Evolutionary conservation across 2,888 invertebrate genomes (phyloP).

Genomic region (Harpagoxenus sublaevis): DNA sequence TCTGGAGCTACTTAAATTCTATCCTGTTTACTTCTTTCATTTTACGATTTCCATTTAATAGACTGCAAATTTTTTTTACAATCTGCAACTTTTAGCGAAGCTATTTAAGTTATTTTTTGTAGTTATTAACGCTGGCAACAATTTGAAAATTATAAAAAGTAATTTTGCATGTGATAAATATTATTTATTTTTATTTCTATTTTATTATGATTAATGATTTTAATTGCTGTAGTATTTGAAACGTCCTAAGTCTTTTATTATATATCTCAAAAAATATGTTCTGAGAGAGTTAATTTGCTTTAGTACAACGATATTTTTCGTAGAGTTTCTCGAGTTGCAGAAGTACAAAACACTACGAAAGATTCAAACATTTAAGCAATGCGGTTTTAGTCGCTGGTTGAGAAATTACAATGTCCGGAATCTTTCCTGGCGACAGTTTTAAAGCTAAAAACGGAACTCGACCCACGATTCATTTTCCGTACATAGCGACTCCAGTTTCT

Average conservation of each 20-base stretch:
- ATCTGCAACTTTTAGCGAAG: neutral
- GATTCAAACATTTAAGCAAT: neutral
- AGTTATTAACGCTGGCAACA: neutral
- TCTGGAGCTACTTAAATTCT: conserved; percentile 1
- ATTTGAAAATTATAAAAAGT: neutral
- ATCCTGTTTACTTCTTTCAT: conserved; percentile 2
- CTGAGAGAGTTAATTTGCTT: neutral
- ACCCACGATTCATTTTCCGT: neutral
- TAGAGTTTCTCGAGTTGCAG: neutral
- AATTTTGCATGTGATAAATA: neutral
- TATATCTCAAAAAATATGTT: neutral
- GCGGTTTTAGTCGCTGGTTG: conserved; percentile 7
- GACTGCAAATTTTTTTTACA: neutral
- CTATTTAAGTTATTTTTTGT: neutral
- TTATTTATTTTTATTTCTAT: neutral
- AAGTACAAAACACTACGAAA: neutral
- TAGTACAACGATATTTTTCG: neutral
- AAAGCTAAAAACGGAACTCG: neutral
- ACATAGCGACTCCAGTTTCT: neutral
- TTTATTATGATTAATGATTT: neutral
- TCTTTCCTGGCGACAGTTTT: conserved; percentile 1
- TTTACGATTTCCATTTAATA: neutral
- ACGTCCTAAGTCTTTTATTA: neutral
- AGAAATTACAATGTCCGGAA: conserved; percentile 17
- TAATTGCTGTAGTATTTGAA: neutral